A percentile compares a stretch with the other conserved stretches of the same genome.
These are phyloP conservation scores for Sceloporus undulatus DNA, from an alignment of 2,113 vertebrate genomes.

Conservation along the genomic window DNA sequence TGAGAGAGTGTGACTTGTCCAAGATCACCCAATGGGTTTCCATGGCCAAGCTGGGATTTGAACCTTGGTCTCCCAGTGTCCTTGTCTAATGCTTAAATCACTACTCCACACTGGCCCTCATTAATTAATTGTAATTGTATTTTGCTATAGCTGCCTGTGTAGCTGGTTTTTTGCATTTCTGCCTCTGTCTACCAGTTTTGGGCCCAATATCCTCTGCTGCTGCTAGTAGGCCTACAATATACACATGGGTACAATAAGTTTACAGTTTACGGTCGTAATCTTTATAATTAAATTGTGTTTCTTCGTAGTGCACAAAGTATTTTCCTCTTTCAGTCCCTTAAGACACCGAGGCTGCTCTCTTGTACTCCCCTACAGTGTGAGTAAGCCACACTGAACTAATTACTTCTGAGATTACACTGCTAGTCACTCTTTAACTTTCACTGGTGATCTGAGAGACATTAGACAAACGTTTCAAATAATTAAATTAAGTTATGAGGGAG, in stretches of 20 bases:
- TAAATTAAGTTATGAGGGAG: neutral
- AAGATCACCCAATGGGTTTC: too few relatives aligned
- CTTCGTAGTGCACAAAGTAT: neutral
- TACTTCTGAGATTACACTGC: neutral
- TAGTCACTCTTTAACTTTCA: neutral
- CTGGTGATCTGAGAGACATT: too few relatives aligned
- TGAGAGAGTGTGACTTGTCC: too few relatives aligned
- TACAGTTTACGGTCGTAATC: neutral
- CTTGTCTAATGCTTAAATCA: too few relatives aligned
- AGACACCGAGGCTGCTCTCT: neutral
- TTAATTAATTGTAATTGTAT: neutral
- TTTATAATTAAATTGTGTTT: neutral
- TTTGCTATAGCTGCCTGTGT: neutral
- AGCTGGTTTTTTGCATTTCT: neutral
- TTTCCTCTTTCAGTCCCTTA: neutral
- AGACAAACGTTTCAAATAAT: too few relatives aligned
- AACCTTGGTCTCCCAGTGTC: too few relatives aligned
- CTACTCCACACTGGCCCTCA: too few relatives aligned
- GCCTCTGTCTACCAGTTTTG: neutral
- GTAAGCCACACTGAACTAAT: neutral
- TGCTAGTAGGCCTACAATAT: neutral
- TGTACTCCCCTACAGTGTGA: neutral
- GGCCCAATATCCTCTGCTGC: neutral
- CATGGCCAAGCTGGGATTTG: too few relatives aligned
- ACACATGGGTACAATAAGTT: neutral